Conservation (phyloP, 2,888 invertebrate species). For the Xestobium rufovillosum region DNA sequence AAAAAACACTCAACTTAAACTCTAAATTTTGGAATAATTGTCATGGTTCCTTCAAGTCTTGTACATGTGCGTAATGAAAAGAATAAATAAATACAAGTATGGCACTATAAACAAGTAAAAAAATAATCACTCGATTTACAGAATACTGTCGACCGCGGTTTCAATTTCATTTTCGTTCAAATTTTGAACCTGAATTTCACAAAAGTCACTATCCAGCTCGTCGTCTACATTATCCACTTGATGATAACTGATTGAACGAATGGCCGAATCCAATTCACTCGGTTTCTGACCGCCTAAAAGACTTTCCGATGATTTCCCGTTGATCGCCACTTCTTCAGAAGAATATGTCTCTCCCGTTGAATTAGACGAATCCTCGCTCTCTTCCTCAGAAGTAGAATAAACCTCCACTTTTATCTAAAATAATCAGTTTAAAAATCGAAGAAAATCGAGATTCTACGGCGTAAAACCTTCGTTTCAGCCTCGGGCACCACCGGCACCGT, state of each 20-base stretch:
- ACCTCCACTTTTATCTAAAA: too few species aligned
- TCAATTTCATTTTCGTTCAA: slow-evolving; percentile 41
- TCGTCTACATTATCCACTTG: slow-evolving; percentile 25
- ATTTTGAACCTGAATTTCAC: slow-evolving; percentile 31
- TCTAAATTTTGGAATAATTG: too few species aligned
- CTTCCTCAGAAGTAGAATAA: too few species aligned
- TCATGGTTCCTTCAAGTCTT: too few species aligned
- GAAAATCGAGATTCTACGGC: not conserved
- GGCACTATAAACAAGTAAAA: too few species aligned
- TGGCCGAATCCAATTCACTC: slow-evolving; percentile 38
- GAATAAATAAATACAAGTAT: too few species aligned
- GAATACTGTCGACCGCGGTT: slow-evolving; percentile 41
- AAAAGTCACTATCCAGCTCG: slow-evolving; percentile 28
- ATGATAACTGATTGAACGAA: slow-evolving; percentile 38
- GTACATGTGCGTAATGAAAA: too few species aligned
- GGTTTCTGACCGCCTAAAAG: slow-evolving; percentile 23
- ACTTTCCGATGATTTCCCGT: too few species aligned
- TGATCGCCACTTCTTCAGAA: too few species aligned
- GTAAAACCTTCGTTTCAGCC: not conserved
- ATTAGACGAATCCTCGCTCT: slow-evolving; percentile 7
- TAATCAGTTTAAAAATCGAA: too few species aligned
- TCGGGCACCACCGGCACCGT: not conserved
- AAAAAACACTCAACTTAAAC: too few species aligned
- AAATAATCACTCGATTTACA: slow-evolving; percentile 22
- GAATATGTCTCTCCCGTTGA: too few species aligned